phyloP scores from a whole-genome alignment of 2,797 vertebrate species.

The Urosaurus nigricauda region DNA sequence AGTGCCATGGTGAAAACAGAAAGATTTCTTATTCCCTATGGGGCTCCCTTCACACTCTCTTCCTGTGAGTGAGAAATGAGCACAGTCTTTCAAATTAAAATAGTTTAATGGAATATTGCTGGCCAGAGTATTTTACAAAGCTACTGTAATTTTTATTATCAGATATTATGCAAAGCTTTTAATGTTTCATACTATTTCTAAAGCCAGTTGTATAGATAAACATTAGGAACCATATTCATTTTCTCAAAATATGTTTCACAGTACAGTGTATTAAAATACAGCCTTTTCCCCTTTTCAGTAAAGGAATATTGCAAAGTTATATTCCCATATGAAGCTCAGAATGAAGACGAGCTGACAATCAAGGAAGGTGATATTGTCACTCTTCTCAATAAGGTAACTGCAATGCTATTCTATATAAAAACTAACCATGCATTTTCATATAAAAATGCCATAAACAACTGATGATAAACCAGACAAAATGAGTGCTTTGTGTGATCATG shows the following conservation, averaged over 20 bases:
- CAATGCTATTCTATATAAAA: constrained; percentile 40
- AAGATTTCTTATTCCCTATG: neutral
- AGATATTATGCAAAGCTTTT: constrained; percentile 32
- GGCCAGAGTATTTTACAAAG: neutral
- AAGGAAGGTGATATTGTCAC: constrained; percentile 95
- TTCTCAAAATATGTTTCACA: constrained; percentile 56
- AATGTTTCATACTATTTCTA: constrained; percentile 56
- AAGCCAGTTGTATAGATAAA: neutral
- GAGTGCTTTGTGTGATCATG: neutral
- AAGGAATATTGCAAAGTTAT: constrained; percentile 97
- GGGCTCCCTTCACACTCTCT: neutral
- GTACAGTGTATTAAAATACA: constrained; percentile 39
- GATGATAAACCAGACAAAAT: neutral
- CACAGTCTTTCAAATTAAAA: neutral
- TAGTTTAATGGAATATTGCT: neutral
- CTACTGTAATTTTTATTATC: neutral
- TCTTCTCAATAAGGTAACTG: constrained; percentile 92
- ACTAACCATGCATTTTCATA: neutral
- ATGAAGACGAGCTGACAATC: constrained; percentile 95
- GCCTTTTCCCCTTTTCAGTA: constrained; percentile 78
- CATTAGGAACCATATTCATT: constrained; percentile 36
- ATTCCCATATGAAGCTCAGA: constrained; percentile 96
- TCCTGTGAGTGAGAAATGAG: neutral
- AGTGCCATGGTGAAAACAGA: neutral
- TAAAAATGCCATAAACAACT: neutral